These are phyloP conservation scores for Trypoxylus dichotomus DNA, from an alignment of 1,140 invertebrate genomes.

Conservation along the genomic window DNA sequence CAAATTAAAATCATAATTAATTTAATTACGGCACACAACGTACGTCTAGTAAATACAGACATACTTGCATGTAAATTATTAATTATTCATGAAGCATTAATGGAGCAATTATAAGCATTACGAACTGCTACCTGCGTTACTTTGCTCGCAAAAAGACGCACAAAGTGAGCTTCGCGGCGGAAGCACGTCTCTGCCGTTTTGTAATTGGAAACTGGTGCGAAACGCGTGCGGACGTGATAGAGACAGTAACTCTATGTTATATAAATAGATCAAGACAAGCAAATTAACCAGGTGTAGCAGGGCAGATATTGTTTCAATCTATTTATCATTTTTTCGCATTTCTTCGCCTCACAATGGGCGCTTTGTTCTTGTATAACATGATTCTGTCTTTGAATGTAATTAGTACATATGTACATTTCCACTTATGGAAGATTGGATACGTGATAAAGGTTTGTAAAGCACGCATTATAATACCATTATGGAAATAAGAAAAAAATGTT, in stretches of 20 bases:
- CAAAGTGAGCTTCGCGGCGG: background rate
- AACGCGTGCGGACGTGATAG: conserved; percentile 14
- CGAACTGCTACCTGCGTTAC: conserved; percentile 13
- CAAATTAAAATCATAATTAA: conserved; percentile 11
- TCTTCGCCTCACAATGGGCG: background rate
- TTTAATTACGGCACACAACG: background rate
- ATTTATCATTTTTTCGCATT: background rate
- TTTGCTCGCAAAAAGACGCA: conserved; percentile 9
- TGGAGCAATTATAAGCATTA: conserved; percentile 18
- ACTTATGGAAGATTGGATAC: no score
- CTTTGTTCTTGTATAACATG: background rate
- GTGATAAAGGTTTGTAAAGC: no score
- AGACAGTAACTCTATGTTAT: background rate
- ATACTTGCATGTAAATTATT: background rate
- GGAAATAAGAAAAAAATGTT: no score
- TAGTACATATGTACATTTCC: no score
- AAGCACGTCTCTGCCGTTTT: background rate
- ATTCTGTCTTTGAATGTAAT: background rate
- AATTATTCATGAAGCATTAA: conserved; percentile 19
- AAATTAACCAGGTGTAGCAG: background rate
- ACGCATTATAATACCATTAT: no score
- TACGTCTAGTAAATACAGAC: background rate
- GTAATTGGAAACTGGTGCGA: background rate
- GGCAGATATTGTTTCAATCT: background rate
- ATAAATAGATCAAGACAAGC: background rate